A percentile compares a stretch with the other conserved stretches of the same genome.
Conservation (phyloP, 2,113 vertebrate genomes). For the Misgurnus anguillicaudatus region DNA sequence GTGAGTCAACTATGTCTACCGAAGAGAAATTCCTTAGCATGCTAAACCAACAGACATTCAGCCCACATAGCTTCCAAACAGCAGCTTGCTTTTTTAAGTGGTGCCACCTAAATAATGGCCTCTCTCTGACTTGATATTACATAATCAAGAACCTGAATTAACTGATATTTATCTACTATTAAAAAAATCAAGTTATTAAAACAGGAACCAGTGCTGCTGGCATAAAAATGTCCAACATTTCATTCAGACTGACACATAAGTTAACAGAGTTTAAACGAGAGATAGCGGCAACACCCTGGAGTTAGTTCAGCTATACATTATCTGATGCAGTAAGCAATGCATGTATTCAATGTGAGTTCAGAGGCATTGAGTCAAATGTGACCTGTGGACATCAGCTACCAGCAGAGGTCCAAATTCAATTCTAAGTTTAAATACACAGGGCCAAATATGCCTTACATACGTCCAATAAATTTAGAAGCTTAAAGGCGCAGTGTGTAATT, state of each 20-base stretch:
- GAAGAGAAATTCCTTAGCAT: slow-evolving; percentile 44
- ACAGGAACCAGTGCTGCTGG: background rate
- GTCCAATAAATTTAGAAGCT: too few relatives aligned
- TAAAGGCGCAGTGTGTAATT: too few relatives aligned
- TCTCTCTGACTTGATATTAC: too few relatives aligned
- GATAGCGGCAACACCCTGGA: background rate
- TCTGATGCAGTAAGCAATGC: background rate
- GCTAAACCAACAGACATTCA: slow-evolving; percentile 45
- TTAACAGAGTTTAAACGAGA: slow-evolving; percentile 35
- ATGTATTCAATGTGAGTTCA: background rate
- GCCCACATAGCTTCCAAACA: background rate
- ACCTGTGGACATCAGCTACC: slow-evolving; percentile 9
- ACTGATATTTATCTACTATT: too few relatives aligned
- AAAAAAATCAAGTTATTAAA: background rate
- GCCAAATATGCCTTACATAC: too few relatives aligned
- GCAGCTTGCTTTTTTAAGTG: background rate
- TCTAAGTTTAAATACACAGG: too few relatives aligned
- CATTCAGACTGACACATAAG: slow-evolving; percentile 24
- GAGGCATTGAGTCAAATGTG: background rate
- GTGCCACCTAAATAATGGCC: background rate
- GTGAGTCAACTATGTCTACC: slow-evolving; percentile 57
- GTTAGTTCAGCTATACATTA: background rate
- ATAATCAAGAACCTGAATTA: too few relatives aligned
- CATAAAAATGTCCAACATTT: background rate
- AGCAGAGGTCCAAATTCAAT: slow-evolving; percentile 1